Base-by-base conservation (phyloP, 1,140 invertebrate genomes). In the Pogonus chalceus region DNA sequence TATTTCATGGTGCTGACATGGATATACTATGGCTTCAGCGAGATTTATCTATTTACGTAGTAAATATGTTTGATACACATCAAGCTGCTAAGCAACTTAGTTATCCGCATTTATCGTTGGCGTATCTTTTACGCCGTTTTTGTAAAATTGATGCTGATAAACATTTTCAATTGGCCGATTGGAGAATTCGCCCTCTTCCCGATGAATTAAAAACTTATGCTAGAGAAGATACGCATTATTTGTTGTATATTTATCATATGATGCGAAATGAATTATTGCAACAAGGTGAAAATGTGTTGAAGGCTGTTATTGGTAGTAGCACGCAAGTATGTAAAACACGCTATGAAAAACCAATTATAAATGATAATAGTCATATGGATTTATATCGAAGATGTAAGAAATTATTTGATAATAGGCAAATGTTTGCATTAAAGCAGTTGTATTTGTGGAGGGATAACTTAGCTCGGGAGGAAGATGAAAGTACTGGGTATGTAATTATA, bases 61-160 rank as follows among this genome's bases (percentile, higher is more conserved):
- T 99, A 0, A 96, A 97, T 63, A 85, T 99, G 83, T 98, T 99
- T 70, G 96, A 99, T 67, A 99, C 96, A 0, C 81, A 92, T 67
- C 82, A 89, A 63, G 95, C 94, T 0, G 83, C 92, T 0, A 81
- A 85, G 58, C 72, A 82, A 0, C 72, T 98, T 0, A 76, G 80
- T n/a, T 77, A 89, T 56, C 72, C 81, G 0, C 79, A 81, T 23
- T 74, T 86, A 2, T 92, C 90, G 18, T 74, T 98, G 21, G 81
- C 86, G 0, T 84, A 84, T 71, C 71, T 99, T 1, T 69, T 98
- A 7, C 76, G 84, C 57, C 72, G 78, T 35, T 96, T 91, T 67
- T 94, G 92, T 66, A 72, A 81, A 20, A 72, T 95, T 12, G 72
- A 82, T 58, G 78, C 86, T 1, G 85, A 98, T 63, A 99, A 99